phyloP scores from a whole-genome alignment of 2,888 invertebrate genomes.

The Thereva unica region DNA sequence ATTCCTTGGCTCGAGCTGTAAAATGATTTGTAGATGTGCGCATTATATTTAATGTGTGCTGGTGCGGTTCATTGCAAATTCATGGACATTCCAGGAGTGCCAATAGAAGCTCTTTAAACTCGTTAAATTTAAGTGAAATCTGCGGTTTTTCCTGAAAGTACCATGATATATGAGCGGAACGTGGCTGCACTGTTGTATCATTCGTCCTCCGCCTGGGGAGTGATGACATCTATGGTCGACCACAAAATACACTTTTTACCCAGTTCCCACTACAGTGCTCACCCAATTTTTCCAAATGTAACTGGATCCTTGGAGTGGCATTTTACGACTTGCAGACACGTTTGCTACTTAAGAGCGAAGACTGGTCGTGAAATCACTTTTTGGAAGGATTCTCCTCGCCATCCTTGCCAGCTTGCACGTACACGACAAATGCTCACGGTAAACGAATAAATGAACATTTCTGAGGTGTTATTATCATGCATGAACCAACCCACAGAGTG shows the following conservation, averaged over 20 bases:
- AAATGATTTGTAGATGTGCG: slow-evolving; percentile 8
- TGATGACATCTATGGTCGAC: slow-evolving; percentile 27
- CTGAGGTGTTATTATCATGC: slow-evolving; percentile 30
- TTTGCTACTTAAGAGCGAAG: slow-evolving; percentile 23
- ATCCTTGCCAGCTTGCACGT: neutral
- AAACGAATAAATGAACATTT: slow-evolving; percentile 29
- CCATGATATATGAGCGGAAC: slow-evolving; percentile 29
- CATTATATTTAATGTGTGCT: neutral
- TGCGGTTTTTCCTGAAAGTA: slow-evolving; percentile 21
- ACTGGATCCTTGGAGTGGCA: slow-evolving; percentile 24
- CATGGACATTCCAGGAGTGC: neutral
- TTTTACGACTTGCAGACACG: slow-evolving; percentile 32
- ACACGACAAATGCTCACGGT: neutral
- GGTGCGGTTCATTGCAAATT: neutral
- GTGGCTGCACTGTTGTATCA: slow-evolving; percentile 27
- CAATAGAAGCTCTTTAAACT: slow-evolving; percentile 21
- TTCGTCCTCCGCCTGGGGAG: slow-evolving; percentile 1
- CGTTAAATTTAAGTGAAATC: slow-evolving; percentile 33
- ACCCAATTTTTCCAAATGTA: slow-evolving; percentile 30
- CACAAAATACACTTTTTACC: slow-evolving; percentile 6
- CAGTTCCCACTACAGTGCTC: slow-evolving; percentile 12
- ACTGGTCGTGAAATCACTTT: slow-evolving; percentile 29
- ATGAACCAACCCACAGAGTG: neutral
- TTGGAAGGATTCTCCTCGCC: slow-evolving; percentile 10
- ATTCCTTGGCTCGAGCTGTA: slow-evolving; percentile 21